phyloP scores from a whole-genome alignment of 2,797 vertebrate genomes.

The Poecilia wingei region DNA sequence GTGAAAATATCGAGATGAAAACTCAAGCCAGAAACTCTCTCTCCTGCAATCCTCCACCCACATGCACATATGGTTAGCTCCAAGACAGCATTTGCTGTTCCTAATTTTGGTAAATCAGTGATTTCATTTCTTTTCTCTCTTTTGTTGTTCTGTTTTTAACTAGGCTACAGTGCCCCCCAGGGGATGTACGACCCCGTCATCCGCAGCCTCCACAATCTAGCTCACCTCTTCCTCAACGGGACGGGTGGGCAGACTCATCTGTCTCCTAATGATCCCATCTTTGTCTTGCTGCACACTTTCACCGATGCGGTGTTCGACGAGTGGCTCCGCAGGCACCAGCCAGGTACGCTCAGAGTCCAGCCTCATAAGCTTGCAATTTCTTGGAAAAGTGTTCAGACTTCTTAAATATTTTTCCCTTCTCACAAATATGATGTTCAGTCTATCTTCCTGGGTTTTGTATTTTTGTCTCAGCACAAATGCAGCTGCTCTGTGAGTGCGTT shows the following conservation, averaged over 20 bases:
- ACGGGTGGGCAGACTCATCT: conserved; percentile 95
- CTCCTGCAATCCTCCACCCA: conserved; percentile 45
- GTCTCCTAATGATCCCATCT: conserved; percentile 97
- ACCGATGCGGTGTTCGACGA: conserved; percentile 96
- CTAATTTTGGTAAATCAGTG: conserved; percentile 48
- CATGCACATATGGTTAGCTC: conserved; percentile 55
- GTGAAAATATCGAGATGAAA: conserved; percentile 27
- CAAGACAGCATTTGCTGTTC: conserved; percentile 49
- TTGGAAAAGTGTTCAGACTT: not conserved
- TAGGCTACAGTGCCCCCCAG: conserved; percentile 93
- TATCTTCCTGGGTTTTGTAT: not conserved
- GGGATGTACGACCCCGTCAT: conserved; percentile 91
- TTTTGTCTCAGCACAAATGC: not conserved
- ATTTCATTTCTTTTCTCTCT: conserved; percentile 23
- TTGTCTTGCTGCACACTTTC: conserved; percentile 94
- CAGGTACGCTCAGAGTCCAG: conserved; percentile 77
- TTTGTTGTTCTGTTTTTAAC: conserved; percentile 4
- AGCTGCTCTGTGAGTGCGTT: not conserved
- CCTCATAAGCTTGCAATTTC: not conserved
- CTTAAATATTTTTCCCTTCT: not conserved
- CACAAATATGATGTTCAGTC: not conserved
- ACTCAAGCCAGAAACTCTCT: conserved; percentile 39
- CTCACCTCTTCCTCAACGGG: conserved; percentile 96
- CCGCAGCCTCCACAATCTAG: conserved; percentile 95
- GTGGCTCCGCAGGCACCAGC: conserved; percentile 89